Conservation (phyloP, 2,113 vertebrate genomes). For the Stictonetta naevosa region DNA sequence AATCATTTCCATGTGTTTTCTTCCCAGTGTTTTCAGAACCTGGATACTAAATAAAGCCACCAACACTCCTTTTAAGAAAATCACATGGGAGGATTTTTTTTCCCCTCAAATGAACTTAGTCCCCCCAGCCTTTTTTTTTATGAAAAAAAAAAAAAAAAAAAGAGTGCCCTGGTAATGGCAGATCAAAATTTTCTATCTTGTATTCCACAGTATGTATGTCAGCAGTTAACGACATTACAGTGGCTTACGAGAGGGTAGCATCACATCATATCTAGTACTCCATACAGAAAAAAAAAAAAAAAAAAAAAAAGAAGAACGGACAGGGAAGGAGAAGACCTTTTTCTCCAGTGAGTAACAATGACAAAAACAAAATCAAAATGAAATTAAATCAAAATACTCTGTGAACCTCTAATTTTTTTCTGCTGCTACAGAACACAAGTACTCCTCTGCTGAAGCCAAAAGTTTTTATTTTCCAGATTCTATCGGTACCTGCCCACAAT, state of each 20-base stretch:
- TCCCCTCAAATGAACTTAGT: background rate
- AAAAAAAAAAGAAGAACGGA: no score
- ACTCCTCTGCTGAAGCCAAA: background rate
- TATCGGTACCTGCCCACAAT: background rate
- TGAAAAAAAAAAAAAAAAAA: background rate
- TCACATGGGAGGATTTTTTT: background rate
- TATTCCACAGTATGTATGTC: background rate
- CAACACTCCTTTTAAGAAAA: background rate
- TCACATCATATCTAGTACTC: background rate
- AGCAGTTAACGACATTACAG: background rate
- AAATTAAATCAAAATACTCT: background rate
- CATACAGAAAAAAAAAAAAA: background rate
- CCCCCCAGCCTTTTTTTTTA: accelerated
- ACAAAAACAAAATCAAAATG: background rate
- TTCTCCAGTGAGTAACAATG: background rate
- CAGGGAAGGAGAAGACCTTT: background rate
- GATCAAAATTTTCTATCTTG: background rate
- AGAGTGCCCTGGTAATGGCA: background rate
- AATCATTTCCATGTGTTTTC: background rate
- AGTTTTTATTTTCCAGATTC: background rate
- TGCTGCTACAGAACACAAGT: background rate
- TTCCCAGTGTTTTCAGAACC: background rate
- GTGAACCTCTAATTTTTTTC: background rate
- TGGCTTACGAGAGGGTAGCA: background rate
- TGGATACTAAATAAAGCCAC: background rate